These are phyloP conservation scores for Andricus grossulariae DNA, from an alignment of 1,140 invertebrate species.

Conservation along the genomic window DNA sequence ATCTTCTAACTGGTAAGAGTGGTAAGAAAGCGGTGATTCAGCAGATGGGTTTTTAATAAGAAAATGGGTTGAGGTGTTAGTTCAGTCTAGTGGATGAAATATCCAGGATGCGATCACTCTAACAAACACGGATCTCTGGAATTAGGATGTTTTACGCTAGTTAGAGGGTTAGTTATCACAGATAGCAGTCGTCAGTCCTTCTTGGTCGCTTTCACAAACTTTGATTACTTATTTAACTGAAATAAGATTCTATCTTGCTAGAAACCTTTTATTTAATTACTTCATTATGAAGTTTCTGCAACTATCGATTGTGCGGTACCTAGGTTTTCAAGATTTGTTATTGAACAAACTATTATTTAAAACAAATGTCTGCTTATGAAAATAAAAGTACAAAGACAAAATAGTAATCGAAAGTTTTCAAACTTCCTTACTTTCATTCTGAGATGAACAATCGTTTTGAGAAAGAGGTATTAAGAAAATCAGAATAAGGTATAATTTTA, in stretches of 20 bases:
- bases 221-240: not conserved
- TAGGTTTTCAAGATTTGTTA: not conserved
- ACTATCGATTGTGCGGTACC: not conserved
- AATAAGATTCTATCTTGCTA: no score
- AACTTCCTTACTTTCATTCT: no score
- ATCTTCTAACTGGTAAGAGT: conserved; percentile 66
- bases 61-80: conserved; percentile 49
- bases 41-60: conserved; percentile 58
- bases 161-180: conserved; percentile 56
- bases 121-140: conserved; percentile 59
- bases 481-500: no score
- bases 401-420: no score
- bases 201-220: not conserved
- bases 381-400: no score
- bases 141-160: conserved; percentile 58
- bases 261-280: not conserved
- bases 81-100: conserved; percentile 45
- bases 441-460: no score
- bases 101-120: conserved; percentile 62
- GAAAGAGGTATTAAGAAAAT: no score
- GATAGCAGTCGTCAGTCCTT: conserved; percentile 54
- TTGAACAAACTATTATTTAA: not conserved
- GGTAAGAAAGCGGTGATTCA: conserved; percentile 71
- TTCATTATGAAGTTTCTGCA: not conserved
- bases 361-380: no score